Evolutionary conservation across 2,888 invertebrate species (phyloP).

Genomic region (Adineta ricciae): DNA sequence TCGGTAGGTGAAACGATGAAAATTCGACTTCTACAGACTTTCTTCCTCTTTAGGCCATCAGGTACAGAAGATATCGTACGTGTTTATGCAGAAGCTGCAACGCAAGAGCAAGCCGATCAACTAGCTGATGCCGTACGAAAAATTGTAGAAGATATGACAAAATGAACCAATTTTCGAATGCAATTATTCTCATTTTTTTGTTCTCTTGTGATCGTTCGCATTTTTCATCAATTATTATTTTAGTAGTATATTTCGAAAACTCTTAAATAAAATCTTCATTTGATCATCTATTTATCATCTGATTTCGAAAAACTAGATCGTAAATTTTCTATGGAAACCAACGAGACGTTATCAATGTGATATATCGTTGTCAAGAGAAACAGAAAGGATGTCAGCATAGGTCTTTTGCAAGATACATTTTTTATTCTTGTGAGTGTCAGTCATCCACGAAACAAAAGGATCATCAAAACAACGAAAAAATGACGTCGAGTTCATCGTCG

Average conservation of each 20-base stretch:
- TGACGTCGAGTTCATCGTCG: background rate
- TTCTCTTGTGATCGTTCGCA: too few relatives aligned
- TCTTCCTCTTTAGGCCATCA: constrained; percentile 58
- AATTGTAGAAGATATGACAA: constrained; percentile 27
- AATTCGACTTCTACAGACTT: background rate
- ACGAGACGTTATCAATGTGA: too few relatives aligned
- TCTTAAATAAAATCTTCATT: too few relatives aligned
- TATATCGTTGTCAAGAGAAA: too few relatives aligned
- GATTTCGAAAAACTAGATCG: too few relatives aligned
- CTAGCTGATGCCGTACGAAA: constrained; percentile 27
- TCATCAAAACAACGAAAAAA: background rate
- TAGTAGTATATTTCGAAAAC: too few relatives aligned
- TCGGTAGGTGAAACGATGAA: background rate
- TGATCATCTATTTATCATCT: too few relatives aligned
- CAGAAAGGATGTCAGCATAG: too few relatives aligned
- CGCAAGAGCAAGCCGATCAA: constrained; percentile 26
- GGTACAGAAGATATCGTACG: constrained; percentile 93
- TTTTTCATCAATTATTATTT: too few relatives aligned
- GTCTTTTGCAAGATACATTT: background rate
- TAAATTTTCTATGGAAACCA: too few relatives aligned
- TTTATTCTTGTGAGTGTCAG: background rate
- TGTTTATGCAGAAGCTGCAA: constrained; percentile 78
- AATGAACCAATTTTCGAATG: background rate
- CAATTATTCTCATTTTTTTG: too few relatives aligned
- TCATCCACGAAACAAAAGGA: background rate